Conservation (phyloP, 2,797 vertebrate species). For the Rhadinocentrus ornatus region DNA sequence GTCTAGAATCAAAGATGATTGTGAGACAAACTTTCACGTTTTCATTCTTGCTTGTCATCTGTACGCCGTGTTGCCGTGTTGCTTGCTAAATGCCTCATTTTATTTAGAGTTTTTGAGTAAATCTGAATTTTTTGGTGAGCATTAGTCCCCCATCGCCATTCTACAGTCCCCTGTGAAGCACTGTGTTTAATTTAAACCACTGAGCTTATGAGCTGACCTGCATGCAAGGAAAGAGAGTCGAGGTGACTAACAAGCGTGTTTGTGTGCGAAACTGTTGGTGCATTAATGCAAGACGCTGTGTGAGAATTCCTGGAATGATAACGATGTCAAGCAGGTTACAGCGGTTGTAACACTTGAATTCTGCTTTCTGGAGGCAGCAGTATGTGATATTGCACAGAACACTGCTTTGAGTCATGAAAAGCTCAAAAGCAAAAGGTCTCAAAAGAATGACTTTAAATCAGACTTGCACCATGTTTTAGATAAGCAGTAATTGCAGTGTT, state of each 20-base stretch:
- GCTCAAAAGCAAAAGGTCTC: neutral
- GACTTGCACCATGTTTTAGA: neutral
- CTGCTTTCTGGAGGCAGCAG: neutral
- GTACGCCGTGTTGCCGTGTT: neutral
- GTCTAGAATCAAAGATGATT: neutral
- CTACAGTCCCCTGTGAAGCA: too few species aligned
- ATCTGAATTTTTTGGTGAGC: neutral
- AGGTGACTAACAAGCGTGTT: neutral
- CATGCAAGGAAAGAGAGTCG: neutral
- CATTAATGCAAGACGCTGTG: constrained; percentile 1
- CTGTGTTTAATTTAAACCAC: neutral
- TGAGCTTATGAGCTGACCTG: neutral
- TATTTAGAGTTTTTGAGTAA: neutral
- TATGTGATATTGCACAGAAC: neutral
- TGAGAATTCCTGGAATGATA: constrained; percentile 19
- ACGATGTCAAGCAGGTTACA: constrained; percentile 9
- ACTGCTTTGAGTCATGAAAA: neutral
- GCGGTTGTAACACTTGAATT: neutral
- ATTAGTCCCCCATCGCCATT: neutral
- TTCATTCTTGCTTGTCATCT: neutral
- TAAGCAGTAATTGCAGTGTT: neutral
- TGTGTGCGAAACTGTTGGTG: constrained; percentile 15
- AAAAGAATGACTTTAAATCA: neutral
- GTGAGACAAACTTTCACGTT: neutral
- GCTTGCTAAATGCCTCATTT: neutral